Percentiles rank a stretch among this genome's conserved stretches.
These are phyloP conservation scores for Aviceda subcristata DNA, from an alignment of 2,113 vertebrate genomes.

Conservation along the genomic window DNA sequence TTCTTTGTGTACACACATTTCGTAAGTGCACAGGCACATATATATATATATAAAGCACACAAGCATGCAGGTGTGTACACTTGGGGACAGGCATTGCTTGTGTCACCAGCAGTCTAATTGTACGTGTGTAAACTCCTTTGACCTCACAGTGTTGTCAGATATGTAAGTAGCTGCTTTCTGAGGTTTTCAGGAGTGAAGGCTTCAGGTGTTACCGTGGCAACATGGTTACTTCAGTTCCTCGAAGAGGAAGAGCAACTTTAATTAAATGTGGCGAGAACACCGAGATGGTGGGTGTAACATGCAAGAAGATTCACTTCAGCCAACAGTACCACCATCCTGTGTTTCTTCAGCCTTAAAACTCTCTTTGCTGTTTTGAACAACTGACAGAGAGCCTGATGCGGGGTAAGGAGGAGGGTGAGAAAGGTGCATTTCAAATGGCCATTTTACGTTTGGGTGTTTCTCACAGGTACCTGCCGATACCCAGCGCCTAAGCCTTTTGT, in stretches of 20 bases:
- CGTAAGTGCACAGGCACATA: neutral
- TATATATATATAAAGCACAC: too few relatives aligned
- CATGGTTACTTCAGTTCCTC: rapidly evolving
- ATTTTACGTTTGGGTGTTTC: neutral
- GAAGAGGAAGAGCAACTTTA: neutral
- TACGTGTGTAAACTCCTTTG: too few relatives aligned
- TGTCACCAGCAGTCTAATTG: too few relatives aligned
- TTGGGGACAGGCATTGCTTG: too few relatives aligned
- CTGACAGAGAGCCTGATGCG: rapidly evolving
- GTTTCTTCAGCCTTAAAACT: neutral
- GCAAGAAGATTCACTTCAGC: neutral
- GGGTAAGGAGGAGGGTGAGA: neutral
- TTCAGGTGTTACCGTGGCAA: neutral
- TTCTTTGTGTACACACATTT: neutral
- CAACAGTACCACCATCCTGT: neutral
- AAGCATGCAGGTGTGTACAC: too few relatives aligned
- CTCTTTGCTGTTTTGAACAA: neutral
- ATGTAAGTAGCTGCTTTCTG: neutral
- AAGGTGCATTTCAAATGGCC: neutral
- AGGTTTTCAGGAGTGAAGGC: neutral
- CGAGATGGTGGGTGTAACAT: neutral
- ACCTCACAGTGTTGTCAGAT: neutral
- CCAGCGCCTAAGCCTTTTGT: too few relatives aligned
- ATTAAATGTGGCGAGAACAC: rapidly evolving
- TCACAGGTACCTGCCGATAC: neutral